Evolutionary conservation across 1,140 invertebrate genomes (phyloP).

Genomic region (Centruroides sculpturatus): DNA sequence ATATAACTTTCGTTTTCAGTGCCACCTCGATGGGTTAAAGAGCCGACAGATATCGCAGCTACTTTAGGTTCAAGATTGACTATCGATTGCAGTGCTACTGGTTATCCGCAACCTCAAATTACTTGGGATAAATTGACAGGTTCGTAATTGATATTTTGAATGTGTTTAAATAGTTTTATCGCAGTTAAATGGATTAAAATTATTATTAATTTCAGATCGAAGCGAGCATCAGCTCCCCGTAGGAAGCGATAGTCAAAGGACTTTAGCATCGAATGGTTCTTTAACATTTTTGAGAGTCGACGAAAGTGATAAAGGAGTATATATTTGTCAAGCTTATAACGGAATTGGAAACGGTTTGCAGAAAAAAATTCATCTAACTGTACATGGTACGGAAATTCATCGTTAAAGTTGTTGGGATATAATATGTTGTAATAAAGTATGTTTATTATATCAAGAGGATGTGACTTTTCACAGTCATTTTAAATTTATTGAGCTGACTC

Average conservation of each 20-base stretch:
- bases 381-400: slow-evolving; percentile 24
- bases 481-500: too few species aligned
- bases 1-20: slow-evolving; percentile 25
- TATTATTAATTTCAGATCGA: too few species aligned
- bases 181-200: too few species aligned
- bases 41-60: slow-evolving; percentile 33
- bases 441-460: too few species aligned
- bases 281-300: slow-evolving; percentile 15
- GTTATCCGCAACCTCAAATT: slow-evolving; percentile 35
- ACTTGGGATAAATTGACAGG: slow-evolving; percentile 33
- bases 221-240: background rate
- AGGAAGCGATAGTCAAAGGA: slow-evolving; percentile 10
- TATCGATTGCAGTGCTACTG: slow-evolving; percentile 34
- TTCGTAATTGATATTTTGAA: background rate
- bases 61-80: slow-evolving; percentile 28
- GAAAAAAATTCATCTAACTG: slow-evolving; percentile 28
- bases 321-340: slow-evolving; percentile 32
- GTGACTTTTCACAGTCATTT: too few species aligned
- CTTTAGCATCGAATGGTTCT: slow-evolving; percentile 24
- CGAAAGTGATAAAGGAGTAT: slow-evolving; percentile 29
- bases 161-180: too few species aligned
- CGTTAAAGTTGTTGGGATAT: background rate
- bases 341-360: slow-evolving; percentile 29
- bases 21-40: slow-evolving; percentile 37
- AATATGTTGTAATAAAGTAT: too few species aligned